phyloP scores from a whole-genome alignment of 2,797 vertebrate genomes.

The Poecile montanus region DNA sequence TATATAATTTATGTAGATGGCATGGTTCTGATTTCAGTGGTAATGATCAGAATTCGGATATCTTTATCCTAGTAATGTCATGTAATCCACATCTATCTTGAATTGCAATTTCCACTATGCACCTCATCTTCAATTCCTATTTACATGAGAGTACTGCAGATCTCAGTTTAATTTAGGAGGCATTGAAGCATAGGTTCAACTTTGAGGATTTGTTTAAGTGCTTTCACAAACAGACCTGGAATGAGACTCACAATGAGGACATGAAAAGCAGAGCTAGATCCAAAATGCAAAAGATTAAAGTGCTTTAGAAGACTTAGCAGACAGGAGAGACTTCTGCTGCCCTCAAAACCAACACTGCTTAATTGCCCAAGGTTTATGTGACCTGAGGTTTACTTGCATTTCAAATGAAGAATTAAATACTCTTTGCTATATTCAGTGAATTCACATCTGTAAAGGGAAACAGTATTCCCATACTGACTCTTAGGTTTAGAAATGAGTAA shows the following conservation, averaged over 20 bases:
- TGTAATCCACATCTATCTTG: background rate
- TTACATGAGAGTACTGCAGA: background rate
- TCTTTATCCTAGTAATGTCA: background rate
- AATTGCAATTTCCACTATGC: background rate
- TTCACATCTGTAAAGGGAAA: background rate
- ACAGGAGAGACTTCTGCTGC: background rate
- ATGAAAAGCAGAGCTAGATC: background rate
- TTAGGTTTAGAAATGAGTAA: background rate
- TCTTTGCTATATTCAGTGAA: background rate
- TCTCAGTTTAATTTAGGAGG: background rate
- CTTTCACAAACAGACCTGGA: background rate
- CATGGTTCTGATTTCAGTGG: background rate
- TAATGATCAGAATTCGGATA: background rate
- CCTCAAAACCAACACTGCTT: background rate
- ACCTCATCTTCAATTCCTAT: background rate
- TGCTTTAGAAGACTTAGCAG: background rate
- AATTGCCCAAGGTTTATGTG: background rate
- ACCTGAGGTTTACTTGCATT: background rate
- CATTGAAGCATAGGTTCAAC: background rate
- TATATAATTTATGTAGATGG: background rate
- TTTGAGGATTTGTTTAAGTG: background rate
- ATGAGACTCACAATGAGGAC: background rate
- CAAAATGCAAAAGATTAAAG: background rate
- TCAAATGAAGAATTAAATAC: background rate
- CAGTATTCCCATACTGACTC: background rate